Percentiles rank a stretch among this genome's conserved stretches.
phyloP scores from a whole-genome alignment of 2,113 vertebrate genomes.

The Terrapene triunguis region DNA sequence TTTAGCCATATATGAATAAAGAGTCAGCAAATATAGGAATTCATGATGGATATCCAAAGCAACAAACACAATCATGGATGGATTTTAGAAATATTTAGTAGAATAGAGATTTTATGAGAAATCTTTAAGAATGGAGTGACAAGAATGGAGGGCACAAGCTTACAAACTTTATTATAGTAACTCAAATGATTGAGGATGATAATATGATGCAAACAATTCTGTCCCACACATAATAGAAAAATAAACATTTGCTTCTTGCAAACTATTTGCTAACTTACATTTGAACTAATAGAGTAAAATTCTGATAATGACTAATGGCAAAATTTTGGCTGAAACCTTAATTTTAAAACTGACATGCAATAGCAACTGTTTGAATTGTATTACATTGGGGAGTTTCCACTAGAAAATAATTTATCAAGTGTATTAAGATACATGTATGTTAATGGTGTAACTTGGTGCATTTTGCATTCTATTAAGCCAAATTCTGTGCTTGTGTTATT shows the following conservation, averaged over 20 bases:
- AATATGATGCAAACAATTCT: neutral
- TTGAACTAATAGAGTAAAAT: neutral
- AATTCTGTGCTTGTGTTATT: neutral
- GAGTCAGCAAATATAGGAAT: neutral
- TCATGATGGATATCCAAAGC: neutral
- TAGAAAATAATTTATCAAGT: neutral
- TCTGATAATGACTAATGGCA: neutral
- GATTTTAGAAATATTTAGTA: neutral
- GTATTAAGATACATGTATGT: neutral
- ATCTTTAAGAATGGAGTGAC: too few relatives aligned
- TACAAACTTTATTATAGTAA: too few relatives aligned
- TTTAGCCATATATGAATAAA: neutral
- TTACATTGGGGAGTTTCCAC: neutral
- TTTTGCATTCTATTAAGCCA: neutral
- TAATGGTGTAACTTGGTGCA: rapidly evolving
- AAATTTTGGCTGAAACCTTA: neutral
- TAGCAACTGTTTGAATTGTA: neutral
- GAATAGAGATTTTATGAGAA: neutral
- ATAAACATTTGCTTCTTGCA: neutral
- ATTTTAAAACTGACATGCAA: rapidly evolving
- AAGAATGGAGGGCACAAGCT: too few relatives aligned
- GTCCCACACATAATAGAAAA: neutral
- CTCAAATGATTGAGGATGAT: neutral
- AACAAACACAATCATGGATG: too few relatives aligned
- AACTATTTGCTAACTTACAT: neutral